Evolutionary conservation across 2,113 vertebrate species (phyloP).

Genomic region (Solea solea): DNA sequence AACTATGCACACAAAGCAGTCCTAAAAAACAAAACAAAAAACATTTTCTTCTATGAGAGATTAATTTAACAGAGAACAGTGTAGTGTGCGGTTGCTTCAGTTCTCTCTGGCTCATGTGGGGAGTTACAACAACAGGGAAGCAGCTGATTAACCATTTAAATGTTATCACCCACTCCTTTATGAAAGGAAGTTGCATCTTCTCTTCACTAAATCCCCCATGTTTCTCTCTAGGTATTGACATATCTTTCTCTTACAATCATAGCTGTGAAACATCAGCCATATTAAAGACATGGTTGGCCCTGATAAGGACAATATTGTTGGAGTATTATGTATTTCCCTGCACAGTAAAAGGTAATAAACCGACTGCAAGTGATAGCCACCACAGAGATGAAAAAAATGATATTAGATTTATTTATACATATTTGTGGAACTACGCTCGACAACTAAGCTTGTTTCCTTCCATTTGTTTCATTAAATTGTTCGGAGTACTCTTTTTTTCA

Average conservation of each 20-base stretch:
- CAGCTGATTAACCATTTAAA: constrained; percentile 60
- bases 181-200: constrained; percentile 63
- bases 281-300: too few species aligned
- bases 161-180: constrained; percentile 65
- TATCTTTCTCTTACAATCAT: constrained; percentile 52
- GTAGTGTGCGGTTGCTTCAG: background rate
- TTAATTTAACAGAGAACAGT: constrained; percentile 15
- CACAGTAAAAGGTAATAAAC: too few species aligned
- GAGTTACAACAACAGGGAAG: constrained; percentile 36
- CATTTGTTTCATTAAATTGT: too few species aligned
- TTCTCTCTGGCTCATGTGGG: constrained; percentile 23
- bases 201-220: constrained; percentile 21
- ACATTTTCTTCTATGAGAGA: constrained; percentile 7
- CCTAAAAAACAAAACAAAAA: too few species aligned
- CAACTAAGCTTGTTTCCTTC: too few species aligned
- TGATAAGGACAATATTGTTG: too few species aligned
- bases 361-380: too few species aligned
- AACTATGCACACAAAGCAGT: background rate
- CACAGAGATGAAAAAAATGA: too few species aligned
- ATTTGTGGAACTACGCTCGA: too few species aligned
- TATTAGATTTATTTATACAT: too few species aligned
- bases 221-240: constrained; percentile 53
- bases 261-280: constrained; percentile 48
- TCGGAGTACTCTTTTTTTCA: too few species aligned
- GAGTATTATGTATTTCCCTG: too few species aligned